Base-by-base conservation (phyloP, 2,888 invertebrate species). In the Cremastinae sp. region DNA sequence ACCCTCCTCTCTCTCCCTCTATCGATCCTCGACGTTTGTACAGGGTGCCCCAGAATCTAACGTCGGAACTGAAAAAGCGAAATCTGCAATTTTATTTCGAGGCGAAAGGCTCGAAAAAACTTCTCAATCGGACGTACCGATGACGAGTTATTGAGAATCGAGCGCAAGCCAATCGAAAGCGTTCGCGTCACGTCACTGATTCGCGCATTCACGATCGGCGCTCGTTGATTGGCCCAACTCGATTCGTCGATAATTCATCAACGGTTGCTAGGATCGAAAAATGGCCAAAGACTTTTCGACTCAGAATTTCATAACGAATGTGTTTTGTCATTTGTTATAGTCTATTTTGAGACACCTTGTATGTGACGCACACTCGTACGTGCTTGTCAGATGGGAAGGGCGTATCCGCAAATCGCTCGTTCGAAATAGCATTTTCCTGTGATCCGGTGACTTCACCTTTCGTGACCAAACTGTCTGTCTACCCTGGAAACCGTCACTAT, bases 11-110 rank as follows among this genome's bases (percentile, higher is more conserved):
- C 56, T 45, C 39, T 45, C 61, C 73, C 68, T 68, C 78, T 85
- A 85, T 85, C 81, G 85, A 85, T 85, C 84, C 80, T 75, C 69
- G 62, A 78, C 82, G 80, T 82, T 83, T 28, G 28, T 5, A 28
- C 28, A 28, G 28, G 28, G 28, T 28, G 28, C 5, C 28, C 28
- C 2, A 28, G 5, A 28, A 28, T 81, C 78, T 5, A 28, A 28
- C 5, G 28, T 8, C 39, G 22, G 9, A 22, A 16, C 53, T 5
- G 28, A 3, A 2, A 28, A 3, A 2, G 5, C 5, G 28, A 28
- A 5, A 28, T 28, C 5, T 3, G 2, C 28, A 28, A 28, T 28
- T 2, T 3, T 3, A 28, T 28, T 28, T 28, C 28, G 5, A 28
- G 28, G 5, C 2, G 28, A 28, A 28, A 28, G 5, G 28, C 5